These are phyloP conservation scores for Argynnis bischoffii DNA, from an alignment of 2,888 invertebrate genomes.

Conservation along the genomic window DNA sequence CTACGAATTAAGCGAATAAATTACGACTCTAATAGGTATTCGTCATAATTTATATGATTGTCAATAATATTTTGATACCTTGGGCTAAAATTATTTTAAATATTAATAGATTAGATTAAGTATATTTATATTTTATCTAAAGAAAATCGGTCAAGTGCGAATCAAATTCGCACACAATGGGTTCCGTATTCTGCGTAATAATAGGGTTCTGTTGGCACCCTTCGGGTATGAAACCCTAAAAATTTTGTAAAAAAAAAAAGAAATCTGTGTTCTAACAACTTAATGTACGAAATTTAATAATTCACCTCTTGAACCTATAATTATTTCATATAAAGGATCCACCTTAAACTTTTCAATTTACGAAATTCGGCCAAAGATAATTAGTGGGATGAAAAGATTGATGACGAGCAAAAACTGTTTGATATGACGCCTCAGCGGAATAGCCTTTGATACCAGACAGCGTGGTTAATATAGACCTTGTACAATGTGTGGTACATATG, in stretches of 20 bases:
- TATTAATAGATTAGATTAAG: background rate
- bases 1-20: too few relatives aligned
- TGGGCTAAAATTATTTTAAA: too few relatives aligned
- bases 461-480: constrained; percentile 13
- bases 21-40: too few relatives aligned
- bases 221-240: background rate
- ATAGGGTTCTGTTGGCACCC: too few relatives aligned
- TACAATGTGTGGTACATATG: background rate
- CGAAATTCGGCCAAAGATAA: constrained; percentile 43
- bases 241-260: constrained; percentile 8
- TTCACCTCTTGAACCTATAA: constrained; percentile 39
- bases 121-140: background rate
- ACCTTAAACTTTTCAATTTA: constrained; percentile 42
- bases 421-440: constrained; percentile 32
- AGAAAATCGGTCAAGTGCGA: background rate
- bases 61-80: too few relatives aligned
- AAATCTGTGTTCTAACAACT: constrained; percentile 20
- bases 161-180: too few relatives aligned
- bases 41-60: too few relatives aligned
- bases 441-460: constrained; percentile 35
- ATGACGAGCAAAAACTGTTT: constrained; percentile 40
- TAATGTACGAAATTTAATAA: constrained; percentile 27
- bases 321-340: constrained; percentile 44
- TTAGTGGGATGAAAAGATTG: constrained; percentile 40
- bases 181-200: too few relatives aligned